Conservation (phyloP, 2,888 invertebrate genomes). For the Ophion ventricosus region DNA sequence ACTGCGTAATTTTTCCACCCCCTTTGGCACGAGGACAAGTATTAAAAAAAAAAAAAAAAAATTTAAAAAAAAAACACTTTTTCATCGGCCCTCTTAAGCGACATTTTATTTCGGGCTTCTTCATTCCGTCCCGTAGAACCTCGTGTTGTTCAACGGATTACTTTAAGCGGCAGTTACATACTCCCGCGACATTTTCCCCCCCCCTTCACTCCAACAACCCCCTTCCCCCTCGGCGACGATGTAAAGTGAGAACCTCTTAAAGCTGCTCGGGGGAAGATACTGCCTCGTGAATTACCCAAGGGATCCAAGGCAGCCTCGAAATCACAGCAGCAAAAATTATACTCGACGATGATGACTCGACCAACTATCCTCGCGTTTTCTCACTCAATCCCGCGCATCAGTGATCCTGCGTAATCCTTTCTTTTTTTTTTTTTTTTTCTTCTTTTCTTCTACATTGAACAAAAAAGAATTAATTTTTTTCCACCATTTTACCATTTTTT, state of each 20-base stretch:
- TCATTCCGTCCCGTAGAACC: slow-evolving; percentile 9
- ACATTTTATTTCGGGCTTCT: background rate
- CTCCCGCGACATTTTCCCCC: background rate
- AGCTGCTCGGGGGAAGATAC: slow-evolving; percentile 6
- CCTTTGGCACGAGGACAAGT: no score
- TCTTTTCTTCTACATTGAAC: no score
- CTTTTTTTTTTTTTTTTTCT: no score
- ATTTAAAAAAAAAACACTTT: background rate
- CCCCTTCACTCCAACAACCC: no score
- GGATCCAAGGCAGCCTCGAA: slow-evolving; percentile 11
- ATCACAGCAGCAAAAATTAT: slow-evolving; percentile 35
- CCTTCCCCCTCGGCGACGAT: background rate
- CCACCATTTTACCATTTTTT: no score
- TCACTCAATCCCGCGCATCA: background rate
- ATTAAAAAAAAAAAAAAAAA: background rate
- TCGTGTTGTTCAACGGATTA: slow-evolving; percentile 36
- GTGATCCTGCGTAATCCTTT: background rate
- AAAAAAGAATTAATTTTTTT: background rate
- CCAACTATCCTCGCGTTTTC: slow-evolving; percentile 1
- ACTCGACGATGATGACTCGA: slow-evolving; percentile 16
- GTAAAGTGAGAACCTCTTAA: slow-evolving; percentile 42
- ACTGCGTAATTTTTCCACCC: background rate
- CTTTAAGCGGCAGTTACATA: slow-evolving; percentile 34
- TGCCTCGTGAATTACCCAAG: slow-evolving; percentile 32
- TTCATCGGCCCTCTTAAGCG: background rate